Percentiles rank a stretch among this genome's conserved stretches.
Evolutionary conservation across 1,140 invertebrate genomes (phyloP).

Genomic region (Drosophila athabasca): DNA sequence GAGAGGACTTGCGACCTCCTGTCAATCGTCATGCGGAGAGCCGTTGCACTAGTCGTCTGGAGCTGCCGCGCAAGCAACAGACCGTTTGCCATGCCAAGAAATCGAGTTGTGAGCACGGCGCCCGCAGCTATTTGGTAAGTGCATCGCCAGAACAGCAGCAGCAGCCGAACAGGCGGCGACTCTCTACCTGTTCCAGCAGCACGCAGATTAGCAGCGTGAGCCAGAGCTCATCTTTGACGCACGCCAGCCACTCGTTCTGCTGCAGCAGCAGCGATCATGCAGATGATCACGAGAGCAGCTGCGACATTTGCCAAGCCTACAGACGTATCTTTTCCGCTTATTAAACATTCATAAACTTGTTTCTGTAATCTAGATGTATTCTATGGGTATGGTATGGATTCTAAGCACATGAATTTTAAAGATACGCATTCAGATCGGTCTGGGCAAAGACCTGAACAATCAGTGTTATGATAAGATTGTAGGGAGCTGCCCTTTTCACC

Average conservation of each 20-base stretch:
- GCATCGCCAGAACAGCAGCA: not conserved
- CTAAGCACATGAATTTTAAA: conserved; percentile 20
- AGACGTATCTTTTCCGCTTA: conserved; percentile 41
- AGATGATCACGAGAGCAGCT: conserved; percentile 53
- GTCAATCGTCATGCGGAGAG: conserved; percentile 53
- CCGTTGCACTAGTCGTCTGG: conserved; percentile 41
- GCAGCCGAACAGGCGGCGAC: conserved; percentile 23
- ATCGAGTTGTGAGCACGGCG: conserved; percentile 23
- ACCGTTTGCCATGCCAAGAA: conserved; percentile 58
- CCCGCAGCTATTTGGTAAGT: conserved; percentile 7
- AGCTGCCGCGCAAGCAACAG: conserved; percentile 60
- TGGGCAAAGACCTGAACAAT: conserved; percentile 70
- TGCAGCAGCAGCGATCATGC: not conserved
- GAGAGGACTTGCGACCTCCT: not conserved
- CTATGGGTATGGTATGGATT: not conserved
- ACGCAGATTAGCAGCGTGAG: conserved; percentile 55
- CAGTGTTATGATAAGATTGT: conserved; percentile 72
- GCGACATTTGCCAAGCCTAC: conserved; percentile 67
- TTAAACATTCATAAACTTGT: conserved; percentile 2
- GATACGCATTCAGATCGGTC: conserved; percentile 62
- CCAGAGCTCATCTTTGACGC: conserved; percentile 36
- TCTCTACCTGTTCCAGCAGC: conserved; percentile 58
- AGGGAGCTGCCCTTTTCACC: conserved; percentile 64
- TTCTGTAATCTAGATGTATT: not conserved
- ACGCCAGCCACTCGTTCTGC: conserved; percentile 30